These are phyloP conservation scores for Rhysida immarginata DNA, from an alignment of 1,140 invertebrate species.

Conservation along the genomic window DNA sequence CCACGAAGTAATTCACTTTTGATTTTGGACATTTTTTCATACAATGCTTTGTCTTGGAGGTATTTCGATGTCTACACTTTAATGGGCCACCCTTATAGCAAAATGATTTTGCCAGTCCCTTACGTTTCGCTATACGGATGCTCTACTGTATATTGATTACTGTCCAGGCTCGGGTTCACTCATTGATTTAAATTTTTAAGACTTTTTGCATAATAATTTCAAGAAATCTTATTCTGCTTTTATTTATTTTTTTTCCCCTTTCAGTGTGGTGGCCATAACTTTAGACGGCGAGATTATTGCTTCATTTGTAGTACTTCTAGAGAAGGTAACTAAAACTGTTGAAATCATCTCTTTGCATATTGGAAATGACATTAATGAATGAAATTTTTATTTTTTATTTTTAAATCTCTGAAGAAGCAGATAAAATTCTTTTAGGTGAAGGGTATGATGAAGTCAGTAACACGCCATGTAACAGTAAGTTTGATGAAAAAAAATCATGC, in stretches of 20 bases:
- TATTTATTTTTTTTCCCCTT: constrained; percentile 12
- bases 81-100: too few relatives aligned
- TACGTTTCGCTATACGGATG: too few relatives aligned
- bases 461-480: constrained; percentile 72
- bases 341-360: too few relatives aligned
- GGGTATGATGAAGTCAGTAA: constrained; percentile 71
- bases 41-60: too few relatives aligned
- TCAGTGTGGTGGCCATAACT: constrained; percentile 83
- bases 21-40: too few relatives aligned
- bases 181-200: not conserved
- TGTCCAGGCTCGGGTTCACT: not conserved
- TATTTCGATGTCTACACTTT: too few relatives aligned
- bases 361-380: too few relatives aligned
- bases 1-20: too few relatives aligned
- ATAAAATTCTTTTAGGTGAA: constrained; percentile 38
- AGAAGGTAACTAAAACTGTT: constrained; percentile 43
- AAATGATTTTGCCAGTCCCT: too few relatives aligned
- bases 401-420: too few relatives aligned
- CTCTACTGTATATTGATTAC: not conserved
- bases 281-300: constrained; percentile 71
- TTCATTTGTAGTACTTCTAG: constrained; percentile 74
- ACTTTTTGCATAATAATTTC: not conserved
- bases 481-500: not conserved
- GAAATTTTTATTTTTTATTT: too few relatives aligned
- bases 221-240: constrained; percentile 10